phyloP scores from a whole-genome alignment of 2,113 vertebrate species.

The Passer domesticus region DNA sequence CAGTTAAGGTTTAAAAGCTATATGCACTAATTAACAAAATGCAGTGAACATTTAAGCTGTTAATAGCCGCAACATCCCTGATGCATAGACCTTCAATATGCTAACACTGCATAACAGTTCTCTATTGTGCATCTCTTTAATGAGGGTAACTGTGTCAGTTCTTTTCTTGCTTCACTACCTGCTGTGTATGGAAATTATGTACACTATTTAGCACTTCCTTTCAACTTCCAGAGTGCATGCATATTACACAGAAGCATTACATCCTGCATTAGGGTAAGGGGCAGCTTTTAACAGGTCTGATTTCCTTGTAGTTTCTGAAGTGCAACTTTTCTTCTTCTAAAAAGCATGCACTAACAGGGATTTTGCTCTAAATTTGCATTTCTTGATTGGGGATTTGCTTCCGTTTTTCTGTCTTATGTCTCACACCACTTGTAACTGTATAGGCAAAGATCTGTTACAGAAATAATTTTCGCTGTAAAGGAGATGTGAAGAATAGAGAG shows the following conservation, averaged over 20 bases:
- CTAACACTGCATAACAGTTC: slow-evolving; percentile 65
- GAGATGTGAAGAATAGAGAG: background rate
- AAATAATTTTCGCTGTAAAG: background rate
- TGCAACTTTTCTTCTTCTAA: background rate
- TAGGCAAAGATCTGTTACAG: slow-evolving; percentile 3
- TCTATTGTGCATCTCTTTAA: slow-evolving; percentile 68
- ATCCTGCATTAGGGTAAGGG: slow-evolving; percentile 10
- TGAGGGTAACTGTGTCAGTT: slow-evolving; percentile 66
- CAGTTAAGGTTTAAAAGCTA: slow-evolving; percentile 67
- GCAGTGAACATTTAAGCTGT: slow-evolving; percentile 73
- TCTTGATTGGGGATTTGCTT: slow-evolving; percentile 16
- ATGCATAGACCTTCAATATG: slow-evolving; percentile 64
- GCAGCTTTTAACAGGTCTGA: slow-evolving; percentile 43
- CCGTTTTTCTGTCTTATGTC: background rate
- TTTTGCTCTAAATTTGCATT: slow-evolving; percentile 36
- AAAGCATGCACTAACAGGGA: background rate
- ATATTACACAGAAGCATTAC: slow-evolving; percentile 52
- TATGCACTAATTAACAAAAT: slow-evolving; percentile 77
- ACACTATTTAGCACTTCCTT: slow-evolving; percentile 69
- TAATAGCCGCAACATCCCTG: slow-evolving; percentile 73
- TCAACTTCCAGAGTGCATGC: slow-evolving; percentile 63
- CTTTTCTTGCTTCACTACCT: slow-evolving; percentile 73
- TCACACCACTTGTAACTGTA: background rate
- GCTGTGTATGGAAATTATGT: slow-evolving; percentile 73
- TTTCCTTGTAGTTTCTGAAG: slow-evolving; percentile 36